A percentile compares a stretch with the other conserved stretches of the same genome.
phyloP scores from a whole-genome alignment of 2,113 vertebrate species.

The Dicrurus megarhynchus region DNA sequence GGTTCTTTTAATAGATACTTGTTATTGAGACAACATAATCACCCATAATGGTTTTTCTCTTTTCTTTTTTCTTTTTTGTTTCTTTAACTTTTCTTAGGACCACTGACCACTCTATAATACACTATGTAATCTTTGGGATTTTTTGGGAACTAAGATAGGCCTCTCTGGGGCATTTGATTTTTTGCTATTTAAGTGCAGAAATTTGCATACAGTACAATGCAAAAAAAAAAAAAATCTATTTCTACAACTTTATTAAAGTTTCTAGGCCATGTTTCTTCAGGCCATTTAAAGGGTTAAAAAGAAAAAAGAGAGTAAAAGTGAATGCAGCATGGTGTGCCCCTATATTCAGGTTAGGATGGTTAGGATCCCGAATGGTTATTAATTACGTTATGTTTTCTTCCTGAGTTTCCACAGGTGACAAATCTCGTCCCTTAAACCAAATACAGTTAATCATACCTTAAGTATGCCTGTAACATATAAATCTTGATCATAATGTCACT shows the following conservation, averaged over 20 bases:
- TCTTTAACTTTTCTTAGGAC: neutral
- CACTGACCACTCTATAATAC: neutral
- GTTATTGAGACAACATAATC: constrained; percentile 54
- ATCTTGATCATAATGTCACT: neutral
- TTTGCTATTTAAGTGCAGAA: neutral
- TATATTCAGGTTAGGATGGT: neutral
- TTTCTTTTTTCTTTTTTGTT: neutral
- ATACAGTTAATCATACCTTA: neutral
- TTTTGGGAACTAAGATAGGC: neutral
- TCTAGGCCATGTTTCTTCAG: neutral
- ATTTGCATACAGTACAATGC: neutral
- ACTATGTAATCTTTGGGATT: fast-evolving
- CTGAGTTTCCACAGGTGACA: neutral
- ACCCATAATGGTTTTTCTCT: neutral
- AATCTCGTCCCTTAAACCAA: neutral
- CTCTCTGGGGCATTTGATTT: neutral
- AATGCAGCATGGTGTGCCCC: neutral
- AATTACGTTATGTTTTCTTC: neutral
- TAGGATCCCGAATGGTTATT: neutral
- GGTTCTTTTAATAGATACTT: constrained; percentile 61
- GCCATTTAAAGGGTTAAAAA: neutral
- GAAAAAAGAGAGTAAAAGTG: neutral
- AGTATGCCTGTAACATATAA: neutral
- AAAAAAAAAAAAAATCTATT: neutral
- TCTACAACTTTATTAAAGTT: neutral